Evolutionary conservation across 2,888 invertebrate species (phyloP), one percentile per base, ranked within the genome.

Genomic region (Ophraella communa): DNA sequence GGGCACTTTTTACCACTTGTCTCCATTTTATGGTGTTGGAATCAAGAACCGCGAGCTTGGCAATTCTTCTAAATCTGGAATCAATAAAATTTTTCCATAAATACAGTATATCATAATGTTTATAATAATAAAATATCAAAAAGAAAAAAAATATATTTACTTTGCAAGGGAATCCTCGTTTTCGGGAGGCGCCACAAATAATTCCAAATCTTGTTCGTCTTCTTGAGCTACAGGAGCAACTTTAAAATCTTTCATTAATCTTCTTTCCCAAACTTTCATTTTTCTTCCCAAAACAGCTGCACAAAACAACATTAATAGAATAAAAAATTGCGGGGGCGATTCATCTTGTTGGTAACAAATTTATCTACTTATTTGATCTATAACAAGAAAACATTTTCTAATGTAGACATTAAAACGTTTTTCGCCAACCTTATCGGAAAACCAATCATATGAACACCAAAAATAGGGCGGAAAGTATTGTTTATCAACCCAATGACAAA

Each of bases 201-300:
- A 65, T 27, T 78, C 70, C 79, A 85, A 74, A 42, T 89, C 88
- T 79, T 85, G 74, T 33, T 89, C 88, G 27, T 89, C 89, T 3
- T 88, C 85, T 1, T 84, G 83, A 1, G 88, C 85, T 3, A 92
- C 87, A 0, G 93, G 92, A 0, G 92, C 89, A 56, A 95, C 92
- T 74, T 93, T 93, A 84, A 94, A 94, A 80, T 93, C 93, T 79
- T 92, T 92, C 91, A 95, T 92, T 56, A 95, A 83, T 0, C 92
- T 87, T n/a, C 94, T 86, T 79, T 95, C 94, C 93, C 94, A 94
- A 0, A 93, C 84, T 76, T 91, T 91, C 86, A 92, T 92, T 66
- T 88, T 88, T 76, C 90, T 91, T 0, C 92, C 93, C 33, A 91
- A 85, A 24, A 90, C 86, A 70, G 88, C 92, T 91, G 75, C 3